Evolutionary conservation across 1,140 invertebrate genomes (phyloP).

Genomic region (Chelonus insularis): DNA sequence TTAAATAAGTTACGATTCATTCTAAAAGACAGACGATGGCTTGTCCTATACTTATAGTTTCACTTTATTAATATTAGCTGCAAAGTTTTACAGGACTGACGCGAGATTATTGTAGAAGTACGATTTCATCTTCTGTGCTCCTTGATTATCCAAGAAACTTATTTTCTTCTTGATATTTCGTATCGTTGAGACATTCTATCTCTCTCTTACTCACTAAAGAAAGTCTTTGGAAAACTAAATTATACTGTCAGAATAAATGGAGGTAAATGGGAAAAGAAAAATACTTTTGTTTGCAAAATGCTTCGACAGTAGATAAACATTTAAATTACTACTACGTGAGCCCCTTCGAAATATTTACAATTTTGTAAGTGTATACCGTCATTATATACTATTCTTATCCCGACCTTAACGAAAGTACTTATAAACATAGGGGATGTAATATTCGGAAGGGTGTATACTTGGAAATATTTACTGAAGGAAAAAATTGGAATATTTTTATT

Average conservation of each 20-base stretch:
- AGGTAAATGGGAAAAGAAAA: neutral
- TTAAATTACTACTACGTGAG: neutral
- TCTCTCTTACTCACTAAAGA: neutral
- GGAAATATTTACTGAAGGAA: too few relatives aligned
- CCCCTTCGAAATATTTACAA: neutral
- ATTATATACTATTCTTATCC: neutral
- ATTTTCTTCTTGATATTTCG: conserved; percentile 15
- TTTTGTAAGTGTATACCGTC: neutral
- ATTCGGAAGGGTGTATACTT: too few relatives aligned
- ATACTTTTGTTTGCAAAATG: neutral
- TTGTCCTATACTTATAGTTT: conserved; percentile 9
- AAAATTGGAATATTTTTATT: too few relatives aligned
- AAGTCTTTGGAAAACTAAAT: conserved; percentile 9
- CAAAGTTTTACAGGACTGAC: conserved; percentile 16
- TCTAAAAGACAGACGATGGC: conserved; percentile 2
- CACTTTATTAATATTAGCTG: conserved; percentile 20
- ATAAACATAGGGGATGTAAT: too few relatives aligned
- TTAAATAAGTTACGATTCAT: conserved; percentile 20
- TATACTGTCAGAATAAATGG: conserved; percentile 10
- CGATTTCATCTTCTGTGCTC: neutral
- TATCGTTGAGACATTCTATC: neutral
- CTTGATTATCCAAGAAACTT: conserved; percentile 16
- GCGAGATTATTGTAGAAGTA: conserved; percentile 19
- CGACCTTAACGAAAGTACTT: too few relatives aligned
- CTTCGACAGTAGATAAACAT: too few relatives aligned